Evolutionary conservation across 2,888 invertebrate species (phyloP), one percentile per base, ranked within the genome.

Genomic region (Micropterix aruncella): DNA sequence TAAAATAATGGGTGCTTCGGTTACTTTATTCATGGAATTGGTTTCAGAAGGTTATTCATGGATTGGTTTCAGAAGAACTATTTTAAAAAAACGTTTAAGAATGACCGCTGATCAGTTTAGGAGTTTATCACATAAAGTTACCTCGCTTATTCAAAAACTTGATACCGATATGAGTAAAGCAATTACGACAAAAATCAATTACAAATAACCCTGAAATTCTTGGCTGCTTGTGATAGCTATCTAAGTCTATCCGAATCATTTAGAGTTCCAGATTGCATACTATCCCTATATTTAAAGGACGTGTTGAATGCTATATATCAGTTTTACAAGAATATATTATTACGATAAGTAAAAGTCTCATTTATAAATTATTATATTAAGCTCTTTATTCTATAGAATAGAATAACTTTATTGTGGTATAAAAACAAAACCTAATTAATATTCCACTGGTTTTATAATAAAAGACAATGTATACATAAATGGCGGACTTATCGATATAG

Each of bases 261-360:
- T 53, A 54, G 55, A 54, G 55, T 57, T 55, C 53, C 55, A 54
- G 52, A 54, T 54, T 54, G 52, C 53, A 54, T 53, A 50, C 55
- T 56, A 53, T 55, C 52, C 51, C 19, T 52, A 50, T 55, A 55
- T 55, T 54, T 55, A 51, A 52, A 54, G 52, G 55, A 56, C 53
- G 53, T 54, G 52, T 55, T 55, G 53, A 54, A 53, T 54, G 56
- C 52, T 53, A 53, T 53, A 51, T 53, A 54, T 49, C 52, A 53
- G 49, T 50, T 49, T 53, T 48, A 48, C 50, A 52, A 49, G 52
- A 51, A 50, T 53, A 27, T 27, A 27, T 27, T n/a, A n/a, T n/a
- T n/a, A n/a, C n/a, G n/a, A n/a, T n/a, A n/a, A n/a, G n/a, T n/a
- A n/a, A n/a, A n/a, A n/a, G n/a, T n/a, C n/a, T n/a, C n/a, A n/a